These are phyloP conservation scores for Tenthredo notha DNA, from an alignment of 2,888 invertebrate genomes.

Conservation along the genomic window DNA sequence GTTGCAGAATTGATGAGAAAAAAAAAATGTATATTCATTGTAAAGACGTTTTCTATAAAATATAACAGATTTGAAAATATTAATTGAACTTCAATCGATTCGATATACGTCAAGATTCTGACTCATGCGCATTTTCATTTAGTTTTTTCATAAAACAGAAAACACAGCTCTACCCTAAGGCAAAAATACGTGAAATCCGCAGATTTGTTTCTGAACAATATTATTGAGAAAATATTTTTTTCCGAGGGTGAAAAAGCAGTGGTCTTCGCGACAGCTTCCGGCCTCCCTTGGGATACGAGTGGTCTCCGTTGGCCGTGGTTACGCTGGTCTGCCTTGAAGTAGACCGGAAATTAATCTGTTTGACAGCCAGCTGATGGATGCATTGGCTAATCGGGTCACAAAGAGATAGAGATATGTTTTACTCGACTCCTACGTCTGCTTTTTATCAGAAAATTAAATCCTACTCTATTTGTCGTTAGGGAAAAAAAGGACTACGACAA, in stretches of 20 bases:
- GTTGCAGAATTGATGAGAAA: background rate
- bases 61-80: background rate
- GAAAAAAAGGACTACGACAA: background rate
- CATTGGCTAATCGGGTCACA: conserved; percentile 38
- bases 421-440: background rate
- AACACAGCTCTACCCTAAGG: background rate
- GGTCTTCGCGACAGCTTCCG: conserved; percentile 21
- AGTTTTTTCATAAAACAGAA: background rate
- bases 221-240: background rate
- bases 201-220: background rate
- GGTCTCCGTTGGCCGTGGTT: conserved; percentile 3
- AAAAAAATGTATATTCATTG: background rate
- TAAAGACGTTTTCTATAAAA: background rate
- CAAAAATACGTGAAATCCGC: background rate
- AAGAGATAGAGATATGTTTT: background rate
- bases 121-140: background rate
- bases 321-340: background rate
- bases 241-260: conserved; percentile 11
- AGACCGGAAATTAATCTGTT: conserved; percentile 48
- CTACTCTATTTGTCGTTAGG: background rate
- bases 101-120: background rate
- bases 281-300: conserved; percentile 28
- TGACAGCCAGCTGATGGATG: conserved; percentile 39
- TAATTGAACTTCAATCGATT: background rate
- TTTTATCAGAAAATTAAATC: background rate